Evolutionary conservation across 1,140 invertebrate genomes (phyloP).

Genomic region (Drosophila tristis): DNA sequence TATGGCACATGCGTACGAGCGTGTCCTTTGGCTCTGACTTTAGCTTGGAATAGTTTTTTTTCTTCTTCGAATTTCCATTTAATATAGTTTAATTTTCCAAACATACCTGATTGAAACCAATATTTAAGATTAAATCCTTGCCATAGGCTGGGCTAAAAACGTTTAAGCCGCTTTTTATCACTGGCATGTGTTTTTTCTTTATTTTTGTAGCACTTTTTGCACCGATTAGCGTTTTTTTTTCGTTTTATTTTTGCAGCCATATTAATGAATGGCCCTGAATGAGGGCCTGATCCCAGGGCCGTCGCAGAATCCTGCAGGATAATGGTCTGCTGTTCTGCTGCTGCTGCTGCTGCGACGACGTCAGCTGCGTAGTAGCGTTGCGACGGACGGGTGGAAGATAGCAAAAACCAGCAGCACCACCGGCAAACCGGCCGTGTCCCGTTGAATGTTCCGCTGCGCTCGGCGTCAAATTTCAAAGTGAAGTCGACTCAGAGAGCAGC

Average conservation of each 20-base stretch:
- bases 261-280: conserved; percentile 25
- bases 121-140: too few relatives aligned
- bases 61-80: conserved; percentile 2
- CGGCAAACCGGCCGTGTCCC: conserved; percentile 48
- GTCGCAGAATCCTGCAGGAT: conserved; percentile 49
- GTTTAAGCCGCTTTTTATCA: conserved; percentile 2
- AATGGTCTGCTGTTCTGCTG: conserved; percentile 43
- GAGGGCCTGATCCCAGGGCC: conserved; percentile 3
- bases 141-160: too few relatives aligned
- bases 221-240: conserved; percentile 6
- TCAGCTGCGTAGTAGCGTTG: background rate
- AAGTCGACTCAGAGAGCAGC: conserved; percentile 51
- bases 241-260: conserved; percentile 20
- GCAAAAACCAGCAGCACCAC: conserved; percentile 13
- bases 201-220: conserved; percentile 21
- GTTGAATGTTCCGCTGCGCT: conserved; percentile 68
- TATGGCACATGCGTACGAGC: conserved; percentile 69
- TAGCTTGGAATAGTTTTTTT: conserved; percentile 13
- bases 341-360: conserved; percentile 30
- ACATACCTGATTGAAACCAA: conserved; percentile 25
- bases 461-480: conserved; percentile 80
- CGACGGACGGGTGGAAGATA: background rate
- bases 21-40: conserved; percentile 15
- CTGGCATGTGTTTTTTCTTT: background rate
- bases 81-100: background rate